phyloP scores from a whole-genome alignment of 2,888 invertebrate genomes.

The Chrysina gloriosa region DNA sequence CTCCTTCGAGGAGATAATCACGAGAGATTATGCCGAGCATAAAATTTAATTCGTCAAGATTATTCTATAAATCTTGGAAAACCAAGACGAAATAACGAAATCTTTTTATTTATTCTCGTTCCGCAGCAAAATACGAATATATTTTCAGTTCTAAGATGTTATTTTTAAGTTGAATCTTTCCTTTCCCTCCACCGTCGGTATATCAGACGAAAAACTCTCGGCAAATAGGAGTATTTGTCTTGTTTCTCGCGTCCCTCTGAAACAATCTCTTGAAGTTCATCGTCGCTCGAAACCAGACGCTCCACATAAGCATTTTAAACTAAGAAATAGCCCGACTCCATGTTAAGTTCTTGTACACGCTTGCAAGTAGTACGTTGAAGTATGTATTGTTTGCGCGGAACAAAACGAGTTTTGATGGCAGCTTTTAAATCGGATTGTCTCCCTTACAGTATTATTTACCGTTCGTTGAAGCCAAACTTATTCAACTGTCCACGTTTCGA shows the following conservation, averaged over 20 bases:
- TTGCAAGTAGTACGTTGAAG: slow-evolving; percentile 5
- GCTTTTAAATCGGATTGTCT: slow-evolving; percentile 28
- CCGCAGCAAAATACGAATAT: not conserved
- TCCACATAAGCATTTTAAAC: slow-evolving; percentile 22
- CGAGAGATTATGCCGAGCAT: too few relatives aligned
- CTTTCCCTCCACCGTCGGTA: not conserved
- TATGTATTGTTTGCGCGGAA: slow-evolving; percentile 18
- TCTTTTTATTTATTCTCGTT: not conserved
- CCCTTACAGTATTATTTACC: not conserved
- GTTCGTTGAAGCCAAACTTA: not conserved
- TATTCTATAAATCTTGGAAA: too few relatives aligned
- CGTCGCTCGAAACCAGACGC: slow-evolving; percentile 7
- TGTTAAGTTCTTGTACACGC: not conserved
- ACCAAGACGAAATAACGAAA: not conserved
- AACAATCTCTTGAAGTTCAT: slow-evolving; percentile 20
- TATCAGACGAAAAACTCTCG: not conserved
- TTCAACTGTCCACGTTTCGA: not conserved
- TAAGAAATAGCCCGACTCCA: slow-evolving; percentile 15
- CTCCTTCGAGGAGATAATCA: too few relatives aligned
- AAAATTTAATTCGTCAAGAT: too few relatives aligned
- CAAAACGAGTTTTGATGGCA: slow-evolving; percentile 8
- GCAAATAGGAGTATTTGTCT: slow-evolving; percentile 21
- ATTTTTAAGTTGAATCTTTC: not conserved
- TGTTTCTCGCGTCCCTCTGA: not conserved
- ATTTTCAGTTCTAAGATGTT: not conserved